Evolutionary conservation across 53 echinoderm and acorn worm species (phyloP).

Genomic region (Henricia sp.): DNA sequence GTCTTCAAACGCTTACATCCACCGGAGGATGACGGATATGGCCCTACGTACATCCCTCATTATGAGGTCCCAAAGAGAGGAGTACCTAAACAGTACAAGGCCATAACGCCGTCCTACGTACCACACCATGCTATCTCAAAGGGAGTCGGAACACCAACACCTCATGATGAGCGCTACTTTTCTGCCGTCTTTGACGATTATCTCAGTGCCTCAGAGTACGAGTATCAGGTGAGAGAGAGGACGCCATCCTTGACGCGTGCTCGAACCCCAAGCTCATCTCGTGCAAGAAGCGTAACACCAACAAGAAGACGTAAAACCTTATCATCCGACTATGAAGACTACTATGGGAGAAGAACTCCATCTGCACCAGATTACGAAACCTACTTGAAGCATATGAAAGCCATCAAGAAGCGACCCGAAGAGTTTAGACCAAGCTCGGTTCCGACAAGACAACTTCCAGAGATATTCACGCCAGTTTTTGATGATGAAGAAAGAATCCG

Average conservation of each 20-base stretch:
- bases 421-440: constrained; percentile 42
- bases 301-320: constrained; percentile 28
- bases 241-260: constrained; percentile 50
- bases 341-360: constrained; percentile 27
- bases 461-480: constrained; percentile 42
- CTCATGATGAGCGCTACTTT: constrained; percentile 47
- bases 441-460: constrained; percentile 38
- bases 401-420: constrained; percentile 10
- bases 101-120: constrained; percentile 39
- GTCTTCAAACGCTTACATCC: constrained; percentile 12
- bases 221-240: constrained; percentile 35
- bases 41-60: constrained; percentile 52
- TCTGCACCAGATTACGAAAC: constrained; percentile 36
- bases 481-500: constrained; percentile 38
- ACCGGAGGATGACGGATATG: constrained; percentile 19
- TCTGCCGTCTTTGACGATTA: constrained; percentile 45
- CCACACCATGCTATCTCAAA: constrained; percentile 44
- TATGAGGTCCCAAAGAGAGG: constrained; percentile 43
- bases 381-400: constrained; percentile 41
- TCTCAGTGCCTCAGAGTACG: constrained; percentile 39
- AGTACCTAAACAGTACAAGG: background rate
- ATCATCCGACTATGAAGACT: constrained; percentile 48
- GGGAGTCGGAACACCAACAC: constrained; percentile 9
- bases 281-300: constrained; percentile 45
- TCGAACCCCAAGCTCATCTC: constrained; percentile 33